These are phyloP conservation scores for Piprites chloris DNA, from an alignment of 2,113 vertebrate genomes.

Conservation along the genomic window DNA sequence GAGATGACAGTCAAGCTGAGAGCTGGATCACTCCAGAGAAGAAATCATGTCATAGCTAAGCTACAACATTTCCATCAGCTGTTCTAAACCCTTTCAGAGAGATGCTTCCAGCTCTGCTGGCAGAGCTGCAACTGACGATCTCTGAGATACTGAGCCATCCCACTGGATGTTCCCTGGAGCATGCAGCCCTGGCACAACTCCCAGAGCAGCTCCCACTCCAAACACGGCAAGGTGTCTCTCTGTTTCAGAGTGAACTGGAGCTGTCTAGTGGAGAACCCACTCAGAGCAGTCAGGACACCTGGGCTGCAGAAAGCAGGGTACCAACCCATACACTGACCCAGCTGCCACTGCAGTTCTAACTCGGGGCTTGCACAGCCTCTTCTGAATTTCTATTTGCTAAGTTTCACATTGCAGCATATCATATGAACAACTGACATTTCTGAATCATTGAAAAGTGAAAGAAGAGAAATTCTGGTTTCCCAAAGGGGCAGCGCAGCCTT, in stretches of 20 bases:
- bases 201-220: background rate
- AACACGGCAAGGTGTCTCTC: background rate
- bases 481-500: background rate
- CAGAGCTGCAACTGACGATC: background rate
- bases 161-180: background rate
- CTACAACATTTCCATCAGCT: background rate
- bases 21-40: background rate
- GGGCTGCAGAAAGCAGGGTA: background rate
- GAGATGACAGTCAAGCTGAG: background rate
- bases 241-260: background rate
- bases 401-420: background rate
- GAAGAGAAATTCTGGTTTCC: background rate
- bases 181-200: background rate
- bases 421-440: background rate
- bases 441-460: background rate
- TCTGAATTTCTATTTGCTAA: background rate
- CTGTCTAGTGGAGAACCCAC: background rate
- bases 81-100: background rate
- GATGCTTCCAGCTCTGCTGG: background rate
- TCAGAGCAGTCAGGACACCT: background rate
- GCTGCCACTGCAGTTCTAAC: background rate
- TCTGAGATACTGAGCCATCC: background rate
- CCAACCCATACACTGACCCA: fast-evolving
- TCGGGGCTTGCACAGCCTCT: background rate
- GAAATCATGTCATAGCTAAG: background rate